Base-by-base conservation (phyloP, 2,113 vertebrate species). In the Cyprinus carpio region DNA sequence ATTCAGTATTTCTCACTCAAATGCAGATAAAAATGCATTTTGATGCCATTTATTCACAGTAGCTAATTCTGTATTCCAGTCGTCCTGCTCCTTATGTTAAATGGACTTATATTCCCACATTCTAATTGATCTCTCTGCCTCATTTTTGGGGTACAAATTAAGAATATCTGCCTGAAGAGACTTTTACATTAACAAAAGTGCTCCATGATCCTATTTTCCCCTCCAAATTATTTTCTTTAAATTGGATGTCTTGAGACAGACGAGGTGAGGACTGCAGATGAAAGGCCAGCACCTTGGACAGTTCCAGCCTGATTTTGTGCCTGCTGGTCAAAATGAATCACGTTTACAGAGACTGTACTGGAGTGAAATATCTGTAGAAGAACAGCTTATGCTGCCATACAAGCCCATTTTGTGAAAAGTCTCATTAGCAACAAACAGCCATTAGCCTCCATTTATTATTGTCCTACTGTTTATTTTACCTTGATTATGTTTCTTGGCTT, bases 221-320 rank as follows among this genome's bases (percentile, higher is more conserved):
- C 64, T 82, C 80, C 84, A 88, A 90, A 90, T 83, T 86, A 90
- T 89, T 86, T 87, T 89, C 49, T 89, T 75, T 87, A 90, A 89
- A 90, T 88, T 83, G 88, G 90, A 83, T 86, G 82, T 16, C 46
- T 9, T 81, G 86, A 92, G 89, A 90, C 84, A 54, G 76, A 84
- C 58, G 83, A 79, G 81, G 80, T 87, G 80, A 86, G 71, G 79
- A 64, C 60, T 83, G 84, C 86, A 60, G 90, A 92, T 91, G 90
- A 91, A 91, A 92, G 91, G 90, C 84, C 90, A 91, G 78, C 86
- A 89, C 88, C 91, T 89, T 85, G 87, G 85, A 90, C 91, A 92
- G 93, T 92, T 91, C 91, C 90, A 85, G 85, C 56, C 67, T 80
- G 89, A 93, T 92, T 88, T 87, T 75, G 86, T 83, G 81, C 81